These are phyloP conservation scores for Trichomycterus rosablanca DNA, from an alignment of 2,113 vertebrate genomes.

Conservation along the genomic window DNA sequence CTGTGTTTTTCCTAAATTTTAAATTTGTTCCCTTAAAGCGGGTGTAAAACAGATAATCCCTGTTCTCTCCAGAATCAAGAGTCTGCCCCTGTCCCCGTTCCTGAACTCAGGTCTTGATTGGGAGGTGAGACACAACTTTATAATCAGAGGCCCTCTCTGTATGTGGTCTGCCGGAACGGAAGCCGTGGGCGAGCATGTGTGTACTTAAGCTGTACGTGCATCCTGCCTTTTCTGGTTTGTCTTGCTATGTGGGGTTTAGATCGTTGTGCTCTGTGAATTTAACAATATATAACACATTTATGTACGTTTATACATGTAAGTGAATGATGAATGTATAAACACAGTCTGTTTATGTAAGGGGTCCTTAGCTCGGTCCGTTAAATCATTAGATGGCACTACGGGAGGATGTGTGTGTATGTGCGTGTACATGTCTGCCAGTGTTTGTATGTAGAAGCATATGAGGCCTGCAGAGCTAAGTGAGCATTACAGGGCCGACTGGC, in stretches of 20 bases:
- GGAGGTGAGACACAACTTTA: background rate
- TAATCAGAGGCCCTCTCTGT: constrained; percentile 9
- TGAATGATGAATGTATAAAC: too few relatives aligned
- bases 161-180: constrained; percentile 13
- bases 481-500: constrained; percentile 30
- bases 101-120: background rate
- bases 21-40: constrained; percentile 5
- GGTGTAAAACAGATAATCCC: constrained; percentile 18
- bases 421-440: constrained; percentile 24
- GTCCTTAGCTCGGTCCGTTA: too few relatives aligned
- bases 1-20: constrained; percentile 14
- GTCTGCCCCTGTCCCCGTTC: background rate
- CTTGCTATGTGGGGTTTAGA: constrained; percentile 12
- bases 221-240: constrained; percentile 9
- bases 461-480: constrained; percentile 41
- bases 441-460: constrained; percentile 43
- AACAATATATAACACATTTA: background rate
- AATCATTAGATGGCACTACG: background rate
- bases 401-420: constrained; percentile 11
- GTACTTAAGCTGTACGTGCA: constrained; percentile 13
- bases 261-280: background rate
- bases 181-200: constrained; percentile 27
- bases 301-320: too few relatives aligned
- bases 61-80: constrained; percentile 6
- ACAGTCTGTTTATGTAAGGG: constrained; percentile 3